A percentile compares a stretch with the other conserved stretches of the same genome.
phyloP scores from a whole-genome alignment of 2,888 invertebrate genomes.

The Timema podura region DNA sequence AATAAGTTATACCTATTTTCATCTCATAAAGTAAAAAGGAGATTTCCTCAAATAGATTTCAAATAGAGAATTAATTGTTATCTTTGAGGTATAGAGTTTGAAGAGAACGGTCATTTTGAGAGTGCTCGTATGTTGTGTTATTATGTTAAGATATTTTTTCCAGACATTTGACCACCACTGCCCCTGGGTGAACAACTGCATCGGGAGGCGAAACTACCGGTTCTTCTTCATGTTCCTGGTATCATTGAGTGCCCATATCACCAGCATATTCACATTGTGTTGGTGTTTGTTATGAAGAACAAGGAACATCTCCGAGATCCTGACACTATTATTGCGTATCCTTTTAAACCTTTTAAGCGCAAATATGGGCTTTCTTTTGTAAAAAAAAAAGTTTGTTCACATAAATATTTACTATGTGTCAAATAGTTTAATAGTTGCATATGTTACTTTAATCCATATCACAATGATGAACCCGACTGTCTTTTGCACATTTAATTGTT shows the following conservation, averaged over 20 bases:
- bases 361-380: too few species aligned
- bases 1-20: too few species aligned
- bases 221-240: constrained; percentile 99
- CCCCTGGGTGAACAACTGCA: constrained; percentile 96
- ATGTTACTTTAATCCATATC: neutral
- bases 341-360: constrained; percentile 34
- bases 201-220: constrained; percentile 94
- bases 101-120: too few species aligned
- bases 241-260: constrained; percentile 95
- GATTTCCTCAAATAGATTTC: too few species aligned
- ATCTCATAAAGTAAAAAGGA: too few species aligned
- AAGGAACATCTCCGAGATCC: constrained; percentile 75
- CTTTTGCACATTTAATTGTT: neutral
- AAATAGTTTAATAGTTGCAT: too few species aligned
- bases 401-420: too few species aligned
- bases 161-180: constrained; percentile 99
- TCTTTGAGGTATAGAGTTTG: too few species aligned
- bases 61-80: too few species aligned
- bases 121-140: too few species aligned
- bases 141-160: constrained; percentile 40
- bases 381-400: too few species aligned
- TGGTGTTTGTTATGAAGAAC: constrained; percentile 85
- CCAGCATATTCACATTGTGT: constrained; percentile 92
- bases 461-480: neutral
- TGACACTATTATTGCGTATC: constrained; percentile 49